Evolutionary conservation across 2,113 vertebrate genomes (phyloP).

Genomic region (Ptilonorhynchus violaceus): DNA sequence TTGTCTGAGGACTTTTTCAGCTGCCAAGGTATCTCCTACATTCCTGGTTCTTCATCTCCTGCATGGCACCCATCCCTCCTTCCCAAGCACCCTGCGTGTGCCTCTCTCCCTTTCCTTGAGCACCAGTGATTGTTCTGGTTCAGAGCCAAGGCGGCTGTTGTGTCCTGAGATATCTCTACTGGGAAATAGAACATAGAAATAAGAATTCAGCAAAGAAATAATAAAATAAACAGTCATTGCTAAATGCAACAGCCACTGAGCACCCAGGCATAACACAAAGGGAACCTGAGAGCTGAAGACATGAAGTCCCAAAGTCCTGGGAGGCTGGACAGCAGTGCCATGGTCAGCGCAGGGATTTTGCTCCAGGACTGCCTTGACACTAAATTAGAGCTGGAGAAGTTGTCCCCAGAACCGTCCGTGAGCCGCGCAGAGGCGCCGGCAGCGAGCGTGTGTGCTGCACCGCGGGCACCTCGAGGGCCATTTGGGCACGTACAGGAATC

Average conservation of each 20-base stretch:
- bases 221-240: neutral
- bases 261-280: too few species aligned
- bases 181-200: neutral
- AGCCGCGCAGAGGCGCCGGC: neutral
- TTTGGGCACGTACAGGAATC: neutral
- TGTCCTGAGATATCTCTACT: neutral
- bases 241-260: neutral
- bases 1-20: neutral
- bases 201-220: neutral
- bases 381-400: neutral
- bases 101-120: neutral
- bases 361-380: neutral
- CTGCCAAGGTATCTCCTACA: accelerated
- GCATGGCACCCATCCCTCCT: neutral
- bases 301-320: neutral
- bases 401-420: accelerated
- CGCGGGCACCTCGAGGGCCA: accelerated
- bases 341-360: neutral
- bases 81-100: accelerated
- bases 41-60: neutral
- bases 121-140: neutral
- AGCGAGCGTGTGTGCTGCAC: accelerated
- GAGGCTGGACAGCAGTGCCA: neutral
- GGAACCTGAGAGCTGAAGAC: neutral
- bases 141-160: neutral